phyloP scores from a whole-genome alignment of 2,113 vertebrate species.

The Proteles cristata region DNA sequence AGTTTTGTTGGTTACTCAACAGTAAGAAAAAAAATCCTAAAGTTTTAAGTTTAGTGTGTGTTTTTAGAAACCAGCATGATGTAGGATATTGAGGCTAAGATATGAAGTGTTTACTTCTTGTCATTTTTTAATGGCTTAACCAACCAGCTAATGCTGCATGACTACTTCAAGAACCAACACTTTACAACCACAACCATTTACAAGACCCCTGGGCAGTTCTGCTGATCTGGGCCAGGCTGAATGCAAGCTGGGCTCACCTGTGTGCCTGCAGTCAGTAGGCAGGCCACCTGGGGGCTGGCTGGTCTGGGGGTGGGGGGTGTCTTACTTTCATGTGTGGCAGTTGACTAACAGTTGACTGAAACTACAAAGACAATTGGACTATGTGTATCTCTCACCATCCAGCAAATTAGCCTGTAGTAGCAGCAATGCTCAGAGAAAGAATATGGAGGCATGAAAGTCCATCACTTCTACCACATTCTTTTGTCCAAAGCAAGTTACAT shows the following conservation, averaged over 20 bases:
- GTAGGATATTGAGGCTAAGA: neutral
- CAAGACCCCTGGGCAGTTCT: neutral
- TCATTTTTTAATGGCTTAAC: neutral
- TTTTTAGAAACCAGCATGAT: neutral
- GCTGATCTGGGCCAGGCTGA: neutral
- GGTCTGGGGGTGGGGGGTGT: neutral
- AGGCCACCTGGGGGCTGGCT: neutral
- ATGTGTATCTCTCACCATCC: neutral
- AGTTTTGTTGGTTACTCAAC: slow-evolving; percentile 10
- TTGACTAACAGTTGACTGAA: neutral
- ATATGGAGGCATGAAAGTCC: neutral
- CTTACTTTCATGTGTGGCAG: neutral
- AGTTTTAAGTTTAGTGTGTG: neutral
- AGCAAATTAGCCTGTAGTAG: neutral
- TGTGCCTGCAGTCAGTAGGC: neutral
- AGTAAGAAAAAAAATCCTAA: neutral
- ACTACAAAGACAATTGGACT: neutral
- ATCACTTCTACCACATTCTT: neutral
- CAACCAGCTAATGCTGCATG: neutral
- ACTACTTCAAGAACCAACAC: neutral
- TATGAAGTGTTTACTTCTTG: neutral
- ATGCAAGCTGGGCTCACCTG: neutral
- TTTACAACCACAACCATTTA: neutral
- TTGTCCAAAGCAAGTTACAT: slow-evolving; percentile 32
- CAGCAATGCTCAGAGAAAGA: neutral